Percentiles rank a stretch among this genome's conserved stretches.
Conservation (phyloP, 2,113 vertebrate genomes). For the Capreolus pygargus region DNA sequence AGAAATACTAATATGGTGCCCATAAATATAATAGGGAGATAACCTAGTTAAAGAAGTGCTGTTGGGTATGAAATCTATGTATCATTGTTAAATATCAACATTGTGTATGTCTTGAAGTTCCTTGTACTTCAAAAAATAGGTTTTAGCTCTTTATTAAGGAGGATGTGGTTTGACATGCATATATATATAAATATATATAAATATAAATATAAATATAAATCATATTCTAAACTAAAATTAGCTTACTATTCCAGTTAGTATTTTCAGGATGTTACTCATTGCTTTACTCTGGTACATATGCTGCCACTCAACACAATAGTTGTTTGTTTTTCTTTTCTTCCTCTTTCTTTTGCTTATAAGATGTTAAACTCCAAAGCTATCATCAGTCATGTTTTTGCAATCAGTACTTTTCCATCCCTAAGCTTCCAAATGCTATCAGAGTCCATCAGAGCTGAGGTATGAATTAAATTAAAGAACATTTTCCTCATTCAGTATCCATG, state of each 20-base stretch:
- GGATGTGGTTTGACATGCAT: rapidly evolving
- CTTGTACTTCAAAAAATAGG: background rate
- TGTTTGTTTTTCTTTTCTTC: background rate
- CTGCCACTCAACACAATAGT: background rate
- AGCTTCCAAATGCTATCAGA: slow-evolving; percentile 22
- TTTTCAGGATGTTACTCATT: background rate
- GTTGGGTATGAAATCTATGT: background rate
- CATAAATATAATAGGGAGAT: background rate
- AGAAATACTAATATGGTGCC: background rate
- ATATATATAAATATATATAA: background rate
- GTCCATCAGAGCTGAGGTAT: slow-evolving; percentile 14
- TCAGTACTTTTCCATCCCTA: background rate
- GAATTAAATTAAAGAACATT: slow-evolving; percentile 52
- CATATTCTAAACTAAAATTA: background rate
- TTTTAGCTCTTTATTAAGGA: background rate
- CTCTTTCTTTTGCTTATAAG: background rate
- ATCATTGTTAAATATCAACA: background rate
- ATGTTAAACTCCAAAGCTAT: background rate
- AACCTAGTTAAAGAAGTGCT: background rate
- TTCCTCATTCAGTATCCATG: slow-evolving; percentile 34
- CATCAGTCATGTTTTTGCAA: background rate
- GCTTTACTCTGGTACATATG: background rate
- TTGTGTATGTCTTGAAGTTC: background rate
- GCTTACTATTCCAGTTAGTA: background rate
- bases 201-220: background rate